Evolutionary conservation across 2,888 invertebrate genomes (phyloP).

Genomic region (Caenorhabditis sp.): DNA sequence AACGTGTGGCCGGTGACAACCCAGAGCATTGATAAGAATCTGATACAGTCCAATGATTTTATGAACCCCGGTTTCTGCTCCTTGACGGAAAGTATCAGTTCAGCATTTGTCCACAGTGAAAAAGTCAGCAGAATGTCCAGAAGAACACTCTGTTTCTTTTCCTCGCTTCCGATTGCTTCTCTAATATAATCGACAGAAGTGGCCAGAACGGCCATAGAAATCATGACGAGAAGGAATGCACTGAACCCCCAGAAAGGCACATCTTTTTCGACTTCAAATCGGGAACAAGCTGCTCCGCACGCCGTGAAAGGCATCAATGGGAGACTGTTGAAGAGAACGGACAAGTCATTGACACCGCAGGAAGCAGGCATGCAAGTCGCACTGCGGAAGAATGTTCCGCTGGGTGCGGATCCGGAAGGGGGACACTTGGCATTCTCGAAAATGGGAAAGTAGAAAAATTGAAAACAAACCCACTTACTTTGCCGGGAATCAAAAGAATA

Average conservation of each 20-base stretch:
- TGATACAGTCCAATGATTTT: constrained; percentile 71
- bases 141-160: neutral
- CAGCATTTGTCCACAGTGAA: constrained; percentile 64
- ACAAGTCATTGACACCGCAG: constrained; percentile 25
- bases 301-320: constrained; percentile 22
- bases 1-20: constrained; percentile 67
- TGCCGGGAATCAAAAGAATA: constrained; percentile 28
- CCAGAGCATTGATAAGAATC: constrained; percentile 75
- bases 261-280: constrained; percentile 30
- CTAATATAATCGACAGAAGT: constrained; percentile 29
- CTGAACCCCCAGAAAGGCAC: constrained; percentile 44
- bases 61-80: constrained; percentile 67
- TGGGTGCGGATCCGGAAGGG: neutral
- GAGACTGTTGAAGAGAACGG: constrained; percentile 27
- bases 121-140: constrained; percentile 47
- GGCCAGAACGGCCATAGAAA: constrained; percentile 8
- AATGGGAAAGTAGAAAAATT: neutral
- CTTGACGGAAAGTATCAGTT: constrained; percentile 45
- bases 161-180: neutral
- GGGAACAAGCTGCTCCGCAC: constrained; percentile 26
- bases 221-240: constrained; percentile 29
- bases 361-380: constrained; percentile 59
- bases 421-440: constrained; percentile 25
- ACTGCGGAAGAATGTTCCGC: constrained; percentile 21
- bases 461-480: neutral